Conservation (phyloP, 2,797 vertebrate species). For the Synaphobranchus kaupii region DNA sequence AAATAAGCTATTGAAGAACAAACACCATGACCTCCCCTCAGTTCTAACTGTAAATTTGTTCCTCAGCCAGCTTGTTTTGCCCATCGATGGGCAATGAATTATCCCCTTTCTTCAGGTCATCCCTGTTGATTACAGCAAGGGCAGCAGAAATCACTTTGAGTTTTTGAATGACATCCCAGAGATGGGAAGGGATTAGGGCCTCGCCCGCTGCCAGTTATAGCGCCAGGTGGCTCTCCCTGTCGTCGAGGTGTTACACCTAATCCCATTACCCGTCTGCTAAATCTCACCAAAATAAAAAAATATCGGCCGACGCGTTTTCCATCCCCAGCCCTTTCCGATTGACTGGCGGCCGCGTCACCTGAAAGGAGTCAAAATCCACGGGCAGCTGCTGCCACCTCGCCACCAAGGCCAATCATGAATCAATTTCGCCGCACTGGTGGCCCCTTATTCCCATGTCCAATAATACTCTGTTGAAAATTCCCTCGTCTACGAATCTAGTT, state of each 20-base stretch:
- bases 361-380: slow-evolving; percentile 87
- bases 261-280: slow-evolving; percentile 89
- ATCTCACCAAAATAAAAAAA: slow-evolving; percentile 89
- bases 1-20: slow-evolving; percentile 26
- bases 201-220: slow-evolving; percentile 81
- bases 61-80: slow-evolving; percentile 51
- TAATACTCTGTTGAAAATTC: slow-evolving; percentile 92
- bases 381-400: slow-evolving; percentile 84
- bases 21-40: background rate
- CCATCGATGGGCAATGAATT: slow-evolving; percentile 64
- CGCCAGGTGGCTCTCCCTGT: slow-evolving; percentile 86
- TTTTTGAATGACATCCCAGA: slow-evolving; percentile 87
- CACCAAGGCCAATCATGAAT: slow-evolving; percentile 86
- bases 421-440: slow-evolving; percentile 86
- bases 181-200: slow-evolving; percentile 87
- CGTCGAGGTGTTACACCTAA: slow-evolving; percentile 89
- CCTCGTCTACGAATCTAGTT: slow-evolving; percentile 92
- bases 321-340: slow-evolving; percentile 86
- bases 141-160: slow-evolving; percentile 84
- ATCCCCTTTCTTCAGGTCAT: slow-evolving; percentile 63
- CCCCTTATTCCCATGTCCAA: slow-evolving; percentile 92
- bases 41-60: slow-evolving; percentile 43
- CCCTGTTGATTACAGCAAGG: slow-evolving; percentile 85
- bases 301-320: slow-evolving; percentile 83
- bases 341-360: slow-evolving; percentile 90